phyloP scores from a whole-genome alignment of 2,113 vertebrate species.

The Egretta garzetta region DNA sequence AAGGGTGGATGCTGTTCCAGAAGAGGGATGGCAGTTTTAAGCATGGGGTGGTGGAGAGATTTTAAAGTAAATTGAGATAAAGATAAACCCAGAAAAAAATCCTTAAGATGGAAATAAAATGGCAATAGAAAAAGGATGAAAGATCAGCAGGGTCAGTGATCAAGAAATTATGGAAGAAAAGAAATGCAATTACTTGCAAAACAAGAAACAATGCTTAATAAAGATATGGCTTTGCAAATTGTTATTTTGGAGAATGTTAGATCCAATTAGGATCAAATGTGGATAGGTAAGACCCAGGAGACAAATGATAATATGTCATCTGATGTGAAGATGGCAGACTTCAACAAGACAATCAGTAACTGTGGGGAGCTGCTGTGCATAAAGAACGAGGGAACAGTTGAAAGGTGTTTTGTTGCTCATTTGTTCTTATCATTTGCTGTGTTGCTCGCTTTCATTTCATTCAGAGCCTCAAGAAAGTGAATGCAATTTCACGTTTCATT shows the following conservation, averaged over 20 bases:
- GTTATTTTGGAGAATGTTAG: not conserved
- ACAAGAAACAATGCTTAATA: not conserved
- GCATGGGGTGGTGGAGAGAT: not conserved
- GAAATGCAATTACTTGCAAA: not conserved
- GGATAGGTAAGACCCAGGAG: not conserved
- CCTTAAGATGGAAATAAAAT: not conserved
- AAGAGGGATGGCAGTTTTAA: not conserved
- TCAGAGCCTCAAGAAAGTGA: not conserved
- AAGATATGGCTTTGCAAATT: not conserved
- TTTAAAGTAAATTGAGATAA: not conserved
- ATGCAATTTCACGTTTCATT: not conserved
- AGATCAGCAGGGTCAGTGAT: not conserved
- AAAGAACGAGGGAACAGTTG: not conserved
- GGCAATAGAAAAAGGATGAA: not conserved
- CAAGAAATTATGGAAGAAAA: not conserved
- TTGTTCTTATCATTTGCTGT: not conserved
- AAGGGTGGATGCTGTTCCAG: not conserved
- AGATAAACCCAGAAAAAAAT: not conserved
- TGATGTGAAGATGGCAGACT: not conserved
- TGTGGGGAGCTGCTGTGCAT: not conserved
- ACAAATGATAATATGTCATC: not conserved
- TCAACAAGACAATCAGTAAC: not conserved
- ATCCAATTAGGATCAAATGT: not conserved
- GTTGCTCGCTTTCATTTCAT: not conserved
- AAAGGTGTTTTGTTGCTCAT: not conserved